Percentiles rank a stretch among this genome's conserved stretches.
These are phyloP conservation scores for Pinctada fucata DNA, from an alignment of 2,888 invertebrate species.

Conservation along the genomic window DNA sequence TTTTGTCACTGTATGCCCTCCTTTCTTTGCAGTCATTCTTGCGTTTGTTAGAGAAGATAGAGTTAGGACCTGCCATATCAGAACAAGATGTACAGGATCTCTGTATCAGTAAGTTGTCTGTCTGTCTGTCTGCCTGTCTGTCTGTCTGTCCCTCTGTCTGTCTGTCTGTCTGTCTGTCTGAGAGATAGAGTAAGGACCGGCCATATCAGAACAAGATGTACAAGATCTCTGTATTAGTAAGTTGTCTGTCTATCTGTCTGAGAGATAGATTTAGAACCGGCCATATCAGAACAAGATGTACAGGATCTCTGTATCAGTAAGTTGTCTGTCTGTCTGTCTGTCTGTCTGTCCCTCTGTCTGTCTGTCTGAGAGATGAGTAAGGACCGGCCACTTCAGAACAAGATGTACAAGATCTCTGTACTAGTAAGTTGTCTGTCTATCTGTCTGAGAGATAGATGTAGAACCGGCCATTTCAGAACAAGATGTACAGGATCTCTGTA, in stretches of 20 bases:
- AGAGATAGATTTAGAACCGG: conserved; percentile 36
- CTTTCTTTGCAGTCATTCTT: conserved; percentile 56
- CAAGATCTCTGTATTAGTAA: conserved; percentile 54
- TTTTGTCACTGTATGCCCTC: too few relatives aligned
- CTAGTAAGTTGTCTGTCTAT: conserved; percentile 40
- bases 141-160: too few relatives aligned
- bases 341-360: too few relatives aligned
- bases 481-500: conserved; percentile 55
- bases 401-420: conserved; percentile 55
- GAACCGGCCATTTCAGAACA: conserved; percentile 44
- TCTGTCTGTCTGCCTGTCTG: too few relatives aligned
- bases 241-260: background rate
- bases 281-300: conserved; percentile 54
- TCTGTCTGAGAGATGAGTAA: conserved; percentile 30
- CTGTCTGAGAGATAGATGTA: conserved; percentile 28
- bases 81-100: conserved; percentile 59
- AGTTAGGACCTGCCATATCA: conserved; percentile 36
- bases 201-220: conserved; percentile 53
- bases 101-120: conserved; percentile 45
- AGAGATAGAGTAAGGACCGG: conserved; percentile 35
- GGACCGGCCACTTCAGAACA: conserved; percentile 45
- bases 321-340: conserved; percentile 1
- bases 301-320: conserved; percentile 54
- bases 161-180: too few relatives aligned
- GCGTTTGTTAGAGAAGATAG: conserved; percentile 54